phyloP scores from a whole-genome alignment of 2,797 vertebrate species.

The Pitangus sulphuratus region DNA sequence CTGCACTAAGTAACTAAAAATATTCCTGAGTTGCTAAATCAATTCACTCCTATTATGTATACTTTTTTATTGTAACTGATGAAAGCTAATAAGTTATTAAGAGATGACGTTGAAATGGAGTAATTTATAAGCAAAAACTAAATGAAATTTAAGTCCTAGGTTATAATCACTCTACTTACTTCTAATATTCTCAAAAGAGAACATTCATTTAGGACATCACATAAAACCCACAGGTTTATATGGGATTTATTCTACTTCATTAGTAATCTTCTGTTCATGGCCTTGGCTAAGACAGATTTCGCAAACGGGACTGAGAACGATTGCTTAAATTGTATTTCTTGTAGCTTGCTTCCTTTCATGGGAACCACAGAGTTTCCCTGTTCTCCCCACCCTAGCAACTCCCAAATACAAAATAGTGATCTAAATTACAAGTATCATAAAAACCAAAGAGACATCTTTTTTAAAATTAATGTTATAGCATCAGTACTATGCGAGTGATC shows the following conservation, averaged over 20 bases:
- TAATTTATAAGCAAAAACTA: neutral
- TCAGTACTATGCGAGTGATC: neutral
- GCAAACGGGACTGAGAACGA: neutral
- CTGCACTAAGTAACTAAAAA: neutral
- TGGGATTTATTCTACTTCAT: neutral
- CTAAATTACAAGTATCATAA: neutral
- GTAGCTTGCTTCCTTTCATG: neutral
- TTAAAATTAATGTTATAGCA: neutral
- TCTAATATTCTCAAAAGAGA: neutral
- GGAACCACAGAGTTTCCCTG: neutral
- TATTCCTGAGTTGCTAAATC: neutral
- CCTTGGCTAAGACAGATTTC: conserved; percentile 6
- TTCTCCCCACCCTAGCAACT: neutral
- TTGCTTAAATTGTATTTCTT: conserved; percentile 12
- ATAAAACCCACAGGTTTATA: neutral
- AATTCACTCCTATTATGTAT: neutral
- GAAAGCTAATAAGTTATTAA: neutral
- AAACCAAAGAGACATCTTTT: neutral
- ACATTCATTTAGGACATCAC: neutral
- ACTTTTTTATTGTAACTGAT: neutral
- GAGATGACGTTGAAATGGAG: neutral
- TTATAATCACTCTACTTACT: neutral
- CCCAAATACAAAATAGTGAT: neutral
- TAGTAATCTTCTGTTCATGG: neutral
- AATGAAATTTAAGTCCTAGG: neutral